Base-by-base conservation (phyloP, 2,113 vertebrate species). In the Bos taurus region DNA sequence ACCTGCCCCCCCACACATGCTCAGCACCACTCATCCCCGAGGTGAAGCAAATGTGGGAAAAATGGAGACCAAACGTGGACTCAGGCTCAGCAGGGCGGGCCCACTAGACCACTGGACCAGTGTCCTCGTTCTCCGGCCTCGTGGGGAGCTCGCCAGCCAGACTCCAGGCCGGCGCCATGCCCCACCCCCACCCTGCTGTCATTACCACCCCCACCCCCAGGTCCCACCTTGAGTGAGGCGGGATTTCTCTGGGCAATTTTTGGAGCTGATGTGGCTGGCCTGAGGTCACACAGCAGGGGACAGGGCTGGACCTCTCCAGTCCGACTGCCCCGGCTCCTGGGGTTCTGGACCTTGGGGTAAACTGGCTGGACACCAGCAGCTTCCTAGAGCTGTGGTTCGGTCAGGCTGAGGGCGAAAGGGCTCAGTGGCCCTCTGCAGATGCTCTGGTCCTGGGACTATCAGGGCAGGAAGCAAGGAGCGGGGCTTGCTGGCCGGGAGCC, bases 151-250 rank as follows among this genome's bases (percentile, higher is more conserved):
- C 10, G 5, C 16, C 46, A 43, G 10, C 71, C 11, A 25, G 36
- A 14, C 71, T 40, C 36, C 71, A 77, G 71, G 36, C 36, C 23
- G 0, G 71, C 5, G 1, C 71, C 1, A 1, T 3, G 36, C 30
- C 48, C 30, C 48, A 40, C n/a, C 80, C 30, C 48, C 3, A 36
- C 81, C 10, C 50, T 25, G 10, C 30, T n/a, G 33, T 33, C 50
- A 4, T 25, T 52, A 21, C 17, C 10, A 71, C n/a, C 64, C 8
- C 17, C n/a, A 5, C 30, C 50, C 10, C 30, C 23, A 17, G 78
- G 48, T 25, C 23, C 46, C 33, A 21, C 10, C 17, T n/a, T 25
- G 36, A 67, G 19, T 19, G 0, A 2, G 78, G 48, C 0, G 0
- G 50, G n/a, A 1, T 16, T 89, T 40, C 67, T 89, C 78, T 28